Conservation (phyloP, 2,888 invertebrate genomes). For the Pantelozetes paolii region DNA sequence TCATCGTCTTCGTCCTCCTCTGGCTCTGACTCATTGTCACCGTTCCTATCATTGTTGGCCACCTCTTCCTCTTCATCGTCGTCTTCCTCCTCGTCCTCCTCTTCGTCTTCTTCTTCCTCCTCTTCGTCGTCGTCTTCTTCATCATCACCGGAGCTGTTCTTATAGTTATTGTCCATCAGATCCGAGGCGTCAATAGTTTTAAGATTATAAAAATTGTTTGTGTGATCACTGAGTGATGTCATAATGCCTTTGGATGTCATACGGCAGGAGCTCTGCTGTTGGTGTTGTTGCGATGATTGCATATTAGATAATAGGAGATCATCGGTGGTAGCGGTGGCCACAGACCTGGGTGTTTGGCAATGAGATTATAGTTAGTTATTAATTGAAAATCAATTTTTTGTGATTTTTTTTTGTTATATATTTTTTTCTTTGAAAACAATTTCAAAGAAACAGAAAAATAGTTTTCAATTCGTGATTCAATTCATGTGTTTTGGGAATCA, state of each 20-base stretch:
- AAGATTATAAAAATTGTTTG: slow-evolving; percentile 15
- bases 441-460: too few relatives aligned
- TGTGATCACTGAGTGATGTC: background rate
- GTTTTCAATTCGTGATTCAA: too few relatives aligned
- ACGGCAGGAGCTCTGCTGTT: slow-evolving; percentile 9
- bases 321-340: too few relatives aligned
- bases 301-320: too few relatives aligned
- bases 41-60: background rate
- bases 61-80: slow-evolving; percentile 43
- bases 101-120: slow-evolving; percentile 41
- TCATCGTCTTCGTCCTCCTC: slow-evolving; percentile 39
- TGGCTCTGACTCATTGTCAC: slow-evolving; percentile 34
- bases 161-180: slow-evolving; percentile 3
- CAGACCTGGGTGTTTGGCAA: too few relatives aligned
- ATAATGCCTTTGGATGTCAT: slow-evolving; percentile 1
- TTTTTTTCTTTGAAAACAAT: too few relatives aligned
- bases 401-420: too few relatives aligned
- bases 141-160: slow-evolving; percentile 18
- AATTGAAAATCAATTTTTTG: too few relatives aligned
- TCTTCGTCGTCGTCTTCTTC: slow-evolving; percentile 43
- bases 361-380: too few relatives aligned
- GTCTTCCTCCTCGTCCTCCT: slow-evolving; percentile 40
- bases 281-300: slow-evolving; percentile 36
- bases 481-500: too few relatives aligned
- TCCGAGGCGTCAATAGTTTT: slow-evolving; percentile 6